Base-by-base conservation (phyloP, 2,113 vertebrate species). In the Ascaphus truei region DNA sequence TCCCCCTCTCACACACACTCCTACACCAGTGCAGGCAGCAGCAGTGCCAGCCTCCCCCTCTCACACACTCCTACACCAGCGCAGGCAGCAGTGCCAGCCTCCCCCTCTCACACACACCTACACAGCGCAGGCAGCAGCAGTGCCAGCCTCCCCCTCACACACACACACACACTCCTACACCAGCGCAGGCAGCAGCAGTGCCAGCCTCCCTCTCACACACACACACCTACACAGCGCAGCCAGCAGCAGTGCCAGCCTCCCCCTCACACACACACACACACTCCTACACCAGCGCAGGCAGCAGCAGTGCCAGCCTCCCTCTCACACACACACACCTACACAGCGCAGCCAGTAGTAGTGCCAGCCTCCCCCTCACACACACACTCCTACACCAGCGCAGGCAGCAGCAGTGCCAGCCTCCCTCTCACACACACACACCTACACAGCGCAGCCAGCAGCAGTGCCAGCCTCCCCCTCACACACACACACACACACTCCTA, bases 201-300 rank as follows among this genome's bases (percentile, higher is more conserved):
- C 67, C 67, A 71, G 67, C 67, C 61, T 56, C 57, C 61, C 39
- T 68, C 22, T 68, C 29, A 68, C 53, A 50, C 45, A n/a, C n/a
- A 61, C 18, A 71, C 36, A 61, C 31, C 45, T 41, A 41, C 52
- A 52, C 11, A 52, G 34, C 25, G n/a, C 16, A 51, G 45, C 3
- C 66, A n/a, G 33, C 22, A 27, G 27, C 25, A 9, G 4, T 59
- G 53, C 39, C 65, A 68, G 64, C 9, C 30, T 22, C 43, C 65
- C 47, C 20, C 20, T 18, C 55, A 60, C 43, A n/a, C n/a, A n/a
- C n/a, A n/a, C n/a, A n/a, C n/a, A n/a, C n/a, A n/a, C n/a, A n/a
- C n/a, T n/a, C n/a, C n/a, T n/a, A n/a, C 23, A 20, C 6, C 43
- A 47, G 7, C 43, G 20, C 7, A 3, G 20, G 20, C 43, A 20